phyloP scores from a whole-genome alignment of 1,140 invertebrate genomes.

The Leptestheria dahalacensis region DNA sequence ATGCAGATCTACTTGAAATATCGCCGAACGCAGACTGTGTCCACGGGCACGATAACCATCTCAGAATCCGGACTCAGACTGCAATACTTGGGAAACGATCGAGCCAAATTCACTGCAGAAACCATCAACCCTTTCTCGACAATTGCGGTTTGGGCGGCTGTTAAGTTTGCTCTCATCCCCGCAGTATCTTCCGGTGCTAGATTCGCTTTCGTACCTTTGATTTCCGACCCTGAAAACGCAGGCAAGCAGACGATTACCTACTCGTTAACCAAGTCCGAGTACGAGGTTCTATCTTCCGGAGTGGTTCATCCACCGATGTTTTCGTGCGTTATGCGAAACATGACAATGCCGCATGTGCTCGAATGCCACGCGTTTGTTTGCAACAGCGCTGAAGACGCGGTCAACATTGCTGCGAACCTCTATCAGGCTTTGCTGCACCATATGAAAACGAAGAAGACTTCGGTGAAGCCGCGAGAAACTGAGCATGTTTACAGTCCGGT shows the following conservation, averaged over 20 bases:
- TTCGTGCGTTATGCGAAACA: conserved; percentile 71
- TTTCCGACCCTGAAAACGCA: conserved; percentile 63
- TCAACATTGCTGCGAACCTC: conserved; percentile 73
- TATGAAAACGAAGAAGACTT: conserved; percentile 30
- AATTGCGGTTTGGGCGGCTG: conserved; percentile 78
- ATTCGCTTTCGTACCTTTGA: conserved; percentile 67
- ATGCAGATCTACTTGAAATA: conserved; percentile 56
- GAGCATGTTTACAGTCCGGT: conserved; percentile 10
- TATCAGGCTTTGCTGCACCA: conserved; percentile 71
- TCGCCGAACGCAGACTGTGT: conserved; percentile 32
- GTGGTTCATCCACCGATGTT: conserved; percentile 64
- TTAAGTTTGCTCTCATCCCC: conserved; percentile 42
- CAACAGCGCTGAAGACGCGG: conserved; percentile 59
- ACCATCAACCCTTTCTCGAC: conserved; percentile 62
- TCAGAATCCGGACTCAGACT: conserved; percentile 43
- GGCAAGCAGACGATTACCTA: conserved; percentile 50
- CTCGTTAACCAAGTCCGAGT: conserved; percentile 28
- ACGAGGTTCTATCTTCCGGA: conserved; percentile 29
- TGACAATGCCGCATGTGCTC: conserved; percentile 48
- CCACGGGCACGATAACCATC: conserved; percentile 36
- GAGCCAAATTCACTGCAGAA: conserved; percentile 27
- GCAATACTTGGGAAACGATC: conserved; percentile 27
- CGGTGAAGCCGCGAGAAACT: too few species aligned
- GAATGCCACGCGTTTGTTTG: conserved; percentile 86
- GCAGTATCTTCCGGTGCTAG: conserved; percentile 25